These are phyloP conservation scores for Brachystomella parvula DNA, from an alignment of 1,140 invertebrate species.

Conservation along the genomic window DNA sequence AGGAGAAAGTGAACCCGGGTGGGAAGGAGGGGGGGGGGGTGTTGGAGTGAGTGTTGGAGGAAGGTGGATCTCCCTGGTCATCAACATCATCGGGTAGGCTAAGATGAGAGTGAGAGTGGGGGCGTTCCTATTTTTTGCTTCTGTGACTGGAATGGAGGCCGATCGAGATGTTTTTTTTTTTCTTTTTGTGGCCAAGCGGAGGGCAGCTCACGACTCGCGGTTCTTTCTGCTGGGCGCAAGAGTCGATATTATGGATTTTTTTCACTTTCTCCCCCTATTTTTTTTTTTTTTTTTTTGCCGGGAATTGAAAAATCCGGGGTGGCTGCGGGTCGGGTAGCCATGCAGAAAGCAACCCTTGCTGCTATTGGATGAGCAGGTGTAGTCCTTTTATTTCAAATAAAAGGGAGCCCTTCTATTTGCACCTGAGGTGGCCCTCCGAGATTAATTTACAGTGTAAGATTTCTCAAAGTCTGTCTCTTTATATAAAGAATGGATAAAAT, in stretches of 20 bases:
- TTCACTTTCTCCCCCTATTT: slow-evolving; percentile 12
- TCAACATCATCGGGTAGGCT: not conserved
- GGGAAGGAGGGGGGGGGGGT: not conserved
- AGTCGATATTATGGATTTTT: slow-evolving; percentile 38
- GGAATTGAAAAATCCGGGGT: too few species aligned
- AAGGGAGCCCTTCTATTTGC: too few species aligned
- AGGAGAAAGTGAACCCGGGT: too few species aligned
- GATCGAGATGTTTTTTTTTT: not conserved
- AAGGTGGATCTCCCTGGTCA: too few species aligned
- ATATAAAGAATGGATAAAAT: too few species aligned
- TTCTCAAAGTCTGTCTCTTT: too few species aligned
- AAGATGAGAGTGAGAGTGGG: not conserved
- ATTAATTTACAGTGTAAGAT: too few species aligned
- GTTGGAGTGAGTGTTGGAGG: not conserved
- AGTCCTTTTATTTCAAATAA: not conserved
- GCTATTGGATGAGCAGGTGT: not conserved
- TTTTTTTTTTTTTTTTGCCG: slow-evolving; percentile 15
- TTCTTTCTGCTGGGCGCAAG: slow-evolving; percentile 29
- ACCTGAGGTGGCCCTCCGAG: too few species aligned
- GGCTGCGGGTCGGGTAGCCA: too few species aligned
- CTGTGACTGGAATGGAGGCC: not conserved
- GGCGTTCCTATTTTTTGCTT: not conserved
- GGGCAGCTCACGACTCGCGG: slow-evolving; percentile 16
- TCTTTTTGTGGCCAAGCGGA: not conserved
- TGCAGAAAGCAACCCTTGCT: too few species aligned